Conservation (phyloP, 2,888 invertebrate species). For the Coleophora flavipennella region DNA sequence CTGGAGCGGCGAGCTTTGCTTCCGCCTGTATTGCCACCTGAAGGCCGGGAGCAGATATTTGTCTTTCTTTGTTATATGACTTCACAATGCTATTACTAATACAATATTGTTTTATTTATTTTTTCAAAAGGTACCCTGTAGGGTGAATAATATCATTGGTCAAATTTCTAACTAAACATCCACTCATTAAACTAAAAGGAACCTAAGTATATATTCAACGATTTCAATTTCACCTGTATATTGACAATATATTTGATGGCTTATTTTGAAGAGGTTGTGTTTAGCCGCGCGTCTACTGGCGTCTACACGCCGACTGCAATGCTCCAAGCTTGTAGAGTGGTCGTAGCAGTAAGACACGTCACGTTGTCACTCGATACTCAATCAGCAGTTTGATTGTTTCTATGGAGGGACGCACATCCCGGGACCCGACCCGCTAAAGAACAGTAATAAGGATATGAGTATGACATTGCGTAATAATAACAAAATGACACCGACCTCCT, state of each 20-base stretch:
- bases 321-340: conserved; percentile 13
- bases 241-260: no score
- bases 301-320: conserved; percentile 25
- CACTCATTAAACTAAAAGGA: no score
- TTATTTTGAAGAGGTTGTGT: no score
- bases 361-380: neutral
- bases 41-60: conserved; percentile 4
- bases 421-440: neutral
- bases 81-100: no score
- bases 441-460: neutral
- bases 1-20: conserved; percentile 27
- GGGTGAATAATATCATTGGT: no score
- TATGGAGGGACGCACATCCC: neutral
- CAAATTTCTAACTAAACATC: no score
- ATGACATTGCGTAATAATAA: neutral
- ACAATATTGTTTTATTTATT: no score
- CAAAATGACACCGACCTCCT: neutral
- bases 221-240: no score
- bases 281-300: conserved; percentile 23
- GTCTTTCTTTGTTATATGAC: no score
- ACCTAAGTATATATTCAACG: no score
- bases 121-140: no score
- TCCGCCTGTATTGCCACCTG: conserved; percentile 32
- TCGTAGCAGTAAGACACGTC: neutral
- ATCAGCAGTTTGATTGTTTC: neutral